Percentiles rank a stretch among this genome's conserved stretches.
Evolutionary conservation across 1,140 invertebrate species (phyloP).

Genomic region (Phymastichus coffea): DNA sequence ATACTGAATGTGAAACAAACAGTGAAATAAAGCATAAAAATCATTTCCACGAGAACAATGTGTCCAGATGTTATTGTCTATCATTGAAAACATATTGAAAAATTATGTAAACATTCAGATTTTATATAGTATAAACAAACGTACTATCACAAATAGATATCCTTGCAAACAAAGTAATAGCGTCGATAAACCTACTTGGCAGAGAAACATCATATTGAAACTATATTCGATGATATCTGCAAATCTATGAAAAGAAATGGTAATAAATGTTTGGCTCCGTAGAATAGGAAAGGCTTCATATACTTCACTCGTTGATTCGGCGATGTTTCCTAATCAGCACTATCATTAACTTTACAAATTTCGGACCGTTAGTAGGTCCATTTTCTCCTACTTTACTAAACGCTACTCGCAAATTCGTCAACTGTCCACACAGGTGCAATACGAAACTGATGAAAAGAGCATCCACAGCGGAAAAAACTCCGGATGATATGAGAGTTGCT

Average conservation of each 20-base stretch:
- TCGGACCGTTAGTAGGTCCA: neutral
- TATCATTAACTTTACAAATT: neutral
- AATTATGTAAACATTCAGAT: neutral
- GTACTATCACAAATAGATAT: neutral
- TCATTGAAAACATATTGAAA: too few relatives aligned
- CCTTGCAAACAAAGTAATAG: neutral
- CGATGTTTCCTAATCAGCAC: neutral
- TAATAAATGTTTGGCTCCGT: neutral
- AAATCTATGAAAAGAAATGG: neutral
- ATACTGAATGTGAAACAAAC: neutral
- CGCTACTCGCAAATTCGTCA: constrained; percentile 1
- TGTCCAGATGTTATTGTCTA: too few relatives aligned
- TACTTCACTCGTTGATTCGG: neutral
- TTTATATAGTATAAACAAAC: too few relatives aligned
- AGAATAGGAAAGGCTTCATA: neutral
- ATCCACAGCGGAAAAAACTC: constrained; percentile 45
- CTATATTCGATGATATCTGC: neutral
- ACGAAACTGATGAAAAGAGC: constrained; percentile 37
- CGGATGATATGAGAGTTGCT: constrained; percentile 29
- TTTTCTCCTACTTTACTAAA: neutral
- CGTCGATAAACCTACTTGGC: neutral
- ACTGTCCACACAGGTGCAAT: constrained; percentile 31
- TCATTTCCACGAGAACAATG: neutral
- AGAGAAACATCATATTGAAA: neutral
- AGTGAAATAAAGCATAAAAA: neutral